These are phyloP conservation scores for Fissipunctia ypsillon DNA, from an alignment of 2,888 invertebrate species.

Conservation along the genomic window DNA sequence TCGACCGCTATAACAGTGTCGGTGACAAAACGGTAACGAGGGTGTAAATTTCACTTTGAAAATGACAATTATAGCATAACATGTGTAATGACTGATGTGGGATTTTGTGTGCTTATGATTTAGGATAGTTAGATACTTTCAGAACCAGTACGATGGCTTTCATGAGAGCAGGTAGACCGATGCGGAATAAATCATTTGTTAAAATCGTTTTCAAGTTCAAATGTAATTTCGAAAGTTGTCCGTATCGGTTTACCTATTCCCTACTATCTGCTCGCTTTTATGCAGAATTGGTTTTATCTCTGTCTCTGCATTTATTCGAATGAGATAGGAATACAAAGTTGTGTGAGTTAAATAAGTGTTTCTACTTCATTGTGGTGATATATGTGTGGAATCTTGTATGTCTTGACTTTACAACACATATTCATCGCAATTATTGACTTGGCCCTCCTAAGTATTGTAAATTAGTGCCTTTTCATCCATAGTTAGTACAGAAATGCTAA, in stretches of 20 bases:
- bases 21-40: constrained; percentile 77
- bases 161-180: constrained; percentile 61
- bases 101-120: constrained; percentile 73
- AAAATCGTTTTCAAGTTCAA: constrained; percentile 22
- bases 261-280: constrained; percentile 71
- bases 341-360: constrained; percentile 72
- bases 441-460: constrained; percentile 58
- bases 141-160: constrained; percentile 68
- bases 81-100: constrained; percentile 79
- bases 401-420: constrained; percentile 70
- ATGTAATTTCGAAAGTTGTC: constrained; percentile 37
- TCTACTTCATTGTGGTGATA: constrained; percentile 67
- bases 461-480: constrained; percentile 51
- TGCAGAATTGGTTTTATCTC: constrained; percentile 80
- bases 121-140: constrained; percentile 69
- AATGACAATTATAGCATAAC: constrained; percentile 84
- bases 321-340: constrained; percentile 82
- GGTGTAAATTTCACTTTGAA: constrained; percentile 86
- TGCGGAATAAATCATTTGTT: constrained; percentile 43
- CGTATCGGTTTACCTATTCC: constrained; percentile 62
- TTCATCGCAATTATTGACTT: constrained; percentile 71
- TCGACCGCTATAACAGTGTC: constrained; percentile 72
- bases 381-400: constrained; percentile 67
- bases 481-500: constrained; percentile 45
- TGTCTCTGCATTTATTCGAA: constrained; percentile 89